phyloP scores from a whole-genome alignment of 2,797 vertebrate genomes.

The Crocodylus rhombifer region DNA sequence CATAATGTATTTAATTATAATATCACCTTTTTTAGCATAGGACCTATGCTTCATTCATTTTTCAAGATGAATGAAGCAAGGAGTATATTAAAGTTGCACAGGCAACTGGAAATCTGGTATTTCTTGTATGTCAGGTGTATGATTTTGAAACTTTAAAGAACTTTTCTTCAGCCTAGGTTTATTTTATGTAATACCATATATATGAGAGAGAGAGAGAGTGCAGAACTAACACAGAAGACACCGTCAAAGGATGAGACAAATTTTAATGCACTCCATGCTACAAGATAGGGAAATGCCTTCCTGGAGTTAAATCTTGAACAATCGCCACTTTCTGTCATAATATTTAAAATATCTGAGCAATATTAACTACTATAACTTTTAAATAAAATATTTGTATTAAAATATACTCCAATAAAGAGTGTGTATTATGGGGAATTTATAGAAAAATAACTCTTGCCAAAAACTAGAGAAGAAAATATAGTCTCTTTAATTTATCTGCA shows the following conservation, averaged over 20 bases:
- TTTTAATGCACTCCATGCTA: not conserved
- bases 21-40: not conserved
- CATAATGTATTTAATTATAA: not conserved
- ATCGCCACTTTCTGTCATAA: not conserved
- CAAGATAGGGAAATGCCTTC: not conserved
- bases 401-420: not conserved
- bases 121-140: not conserved
- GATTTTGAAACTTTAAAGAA: not conserved
- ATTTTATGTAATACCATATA: not conserved
- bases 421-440: not conserved
- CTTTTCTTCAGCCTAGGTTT: not conserved
- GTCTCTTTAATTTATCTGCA: not conserved
- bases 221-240: not conserved
- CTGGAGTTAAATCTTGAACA: not conserved
- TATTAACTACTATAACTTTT: not conserved
- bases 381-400: not conserved
- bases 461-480: not conserved
- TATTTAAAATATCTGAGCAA: not conserved
- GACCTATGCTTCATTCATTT: not conserved
- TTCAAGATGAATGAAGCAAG: not conserved
- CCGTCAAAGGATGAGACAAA: not conserved
- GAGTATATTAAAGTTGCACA: not conserved
- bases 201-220: not conserved
- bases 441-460: not conserved
- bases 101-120: not conserved